These are phyloP conservation scores for Cyclura pinguis DNA, from an alignment of 2,797 vertebrate genomes.

Conservation along the genomic window DNA sequence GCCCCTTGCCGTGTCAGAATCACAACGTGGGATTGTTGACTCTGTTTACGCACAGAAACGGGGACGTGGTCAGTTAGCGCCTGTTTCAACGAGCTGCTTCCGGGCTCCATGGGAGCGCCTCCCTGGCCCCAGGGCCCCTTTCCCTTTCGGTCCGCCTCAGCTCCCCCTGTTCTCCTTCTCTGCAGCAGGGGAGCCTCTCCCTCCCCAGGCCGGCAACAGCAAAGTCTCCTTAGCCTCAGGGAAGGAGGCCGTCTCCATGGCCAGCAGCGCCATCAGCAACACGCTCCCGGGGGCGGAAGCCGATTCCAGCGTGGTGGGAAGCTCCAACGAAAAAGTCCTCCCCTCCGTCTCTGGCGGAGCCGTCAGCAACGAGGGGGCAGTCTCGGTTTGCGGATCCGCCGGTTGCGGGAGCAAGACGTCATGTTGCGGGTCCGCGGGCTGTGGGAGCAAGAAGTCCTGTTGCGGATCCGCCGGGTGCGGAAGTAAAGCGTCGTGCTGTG, in stretches of 20 bases:
- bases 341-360: neutral
- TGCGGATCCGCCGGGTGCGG: neutral
- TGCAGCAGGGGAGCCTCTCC: neutral
- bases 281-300: neutral
- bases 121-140: neutral
- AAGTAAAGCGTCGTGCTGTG: neutral
- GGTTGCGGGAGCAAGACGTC: neutral
- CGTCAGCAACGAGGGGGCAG: neutral
- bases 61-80: neutral
- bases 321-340: neutral
- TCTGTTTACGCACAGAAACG: neutral
- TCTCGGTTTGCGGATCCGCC: neutral
- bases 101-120: neutral
- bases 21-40: neutral
- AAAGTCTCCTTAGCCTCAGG: neutral
- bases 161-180: neutral
- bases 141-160: neutral
- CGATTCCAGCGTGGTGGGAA: neutral
- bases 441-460: neutral
- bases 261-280: neutral
- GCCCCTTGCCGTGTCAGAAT: neutral
- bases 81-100: neutral
- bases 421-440: neutral
- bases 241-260: neutral
- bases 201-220: neutral